Evolutionary conservation across 2,797 vertebrate genomes (phyloP).

Genomic region (Carcharodon carcharias): DNA sequence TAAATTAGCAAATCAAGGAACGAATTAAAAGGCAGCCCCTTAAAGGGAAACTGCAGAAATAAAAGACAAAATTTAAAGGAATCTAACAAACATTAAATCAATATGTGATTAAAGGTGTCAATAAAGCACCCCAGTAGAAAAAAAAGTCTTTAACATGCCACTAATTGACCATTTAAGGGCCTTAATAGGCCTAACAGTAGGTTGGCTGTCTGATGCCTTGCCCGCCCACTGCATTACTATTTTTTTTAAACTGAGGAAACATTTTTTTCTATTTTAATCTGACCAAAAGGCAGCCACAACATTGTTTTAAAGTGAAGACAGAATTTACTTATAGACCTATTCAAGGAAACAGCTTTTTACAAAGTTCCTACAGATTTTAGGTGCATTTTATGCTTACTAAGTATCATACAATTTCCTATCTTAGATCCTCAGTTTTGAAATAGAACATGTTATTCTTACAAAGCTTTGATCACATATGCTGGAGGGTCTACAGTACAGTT

Average conservation of each 20-base stretch:
- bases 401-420: not conserved
- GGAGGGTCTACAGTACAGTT: not conserved
- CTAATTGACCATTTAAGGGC: too few relatives aligned
- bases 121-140: too few relatives aligned
- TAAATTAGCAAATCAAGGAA: too few relatives aligned
- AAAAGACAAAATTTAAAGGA: too few relatives aligned
- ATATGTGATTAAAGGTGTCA: too few relatives aligned
- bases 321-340: not conserved
- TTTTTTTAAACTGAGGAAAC: not conserved
- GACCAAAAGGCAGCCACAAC: not conserved
- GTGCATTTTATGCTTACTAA: not conserved
- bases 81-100: too few relatives aligned
- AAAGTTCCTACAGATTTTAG: not conserved
- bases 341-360: not conserved
- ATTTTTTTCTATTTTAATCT: conserved; percentile 34
- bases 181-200: too few relatives aligned
- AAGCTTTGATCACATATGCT: not conserved
- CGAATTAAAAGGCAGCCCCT: too few relatives aligned
- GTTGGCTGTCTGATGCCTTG: too few relatives aligned
- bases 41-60: too few relatives aligned
- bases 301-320: not conserved
- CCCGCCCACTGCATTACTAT: too few relatives aligned
- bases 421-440: not conserved
- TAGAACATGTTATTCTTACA: not conserved
- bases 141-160: too few relatives aligned